A percentile compares a stretch with the other conserved stretches of the same genome.
Evolutionary conservation across 2,888 invertebrate genomes (phyloP).

Genomic region (Galerucella nymphaeae): DNA sequence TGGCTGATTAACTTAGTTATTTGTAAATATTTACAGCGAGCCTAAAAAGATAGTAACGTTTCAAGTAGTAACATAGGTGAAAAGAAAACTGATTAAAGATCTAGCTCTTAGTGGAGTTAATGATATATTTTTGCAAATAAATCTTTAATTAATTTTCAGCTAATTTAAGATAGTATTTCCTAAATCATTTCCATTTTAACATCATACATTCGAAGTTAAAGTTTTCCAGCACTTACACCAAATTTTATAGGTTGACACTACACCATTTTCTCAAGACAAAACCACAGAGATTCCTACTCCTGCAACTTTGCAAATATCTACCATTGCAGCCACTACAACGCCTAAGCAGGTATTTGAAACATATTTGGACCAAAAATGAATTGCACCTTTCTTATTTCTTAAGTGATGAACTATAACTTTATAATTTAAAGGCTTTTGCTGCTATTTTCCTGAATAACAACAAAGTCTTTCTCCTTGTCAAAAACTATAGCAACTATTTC

Average conservation of each 20-base stretch:
- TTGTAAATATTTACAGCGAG: not conserved
- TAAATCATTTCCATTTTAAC: not conserved
- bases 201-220: not conserved
- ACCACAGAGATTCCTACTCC: not conserved
- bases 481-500: not conserved
- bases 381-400: constrained; percentile 32
- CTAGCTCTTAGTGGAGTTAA: too few relatives aligned
- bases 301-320: constrained; percentile 31
- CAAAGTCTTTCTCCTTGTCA: not conserved
- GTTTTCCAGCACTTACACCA: not conserved
- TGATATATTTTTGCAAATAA: too few relatives aligned
- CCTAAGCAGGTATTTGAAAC: constrained; percentile 37
- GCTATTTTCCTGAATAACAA: too few relatives aligned
- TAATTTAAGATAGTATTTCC: not conserved
- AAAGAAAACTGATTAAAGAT: not conserved
- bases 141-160: too few relatives aligned
- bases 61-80: not conserved
- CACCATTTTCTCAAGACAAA: constrained; percentile 24
- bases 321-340: constrained; percentile 52
- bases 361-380: too few relatives aligned
- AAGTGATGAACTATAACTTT: not conserved
- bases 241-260: constrained; percentile 25
- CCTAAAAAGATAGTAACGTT: constrained; percentile 12
- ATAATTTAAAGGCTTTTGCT: too few relatives aligned
- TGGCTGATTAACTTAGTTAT: not conserved